Conservation (phyloP, 2,113 vertebrate species). For the Plectropomus leopardus region DNA sequence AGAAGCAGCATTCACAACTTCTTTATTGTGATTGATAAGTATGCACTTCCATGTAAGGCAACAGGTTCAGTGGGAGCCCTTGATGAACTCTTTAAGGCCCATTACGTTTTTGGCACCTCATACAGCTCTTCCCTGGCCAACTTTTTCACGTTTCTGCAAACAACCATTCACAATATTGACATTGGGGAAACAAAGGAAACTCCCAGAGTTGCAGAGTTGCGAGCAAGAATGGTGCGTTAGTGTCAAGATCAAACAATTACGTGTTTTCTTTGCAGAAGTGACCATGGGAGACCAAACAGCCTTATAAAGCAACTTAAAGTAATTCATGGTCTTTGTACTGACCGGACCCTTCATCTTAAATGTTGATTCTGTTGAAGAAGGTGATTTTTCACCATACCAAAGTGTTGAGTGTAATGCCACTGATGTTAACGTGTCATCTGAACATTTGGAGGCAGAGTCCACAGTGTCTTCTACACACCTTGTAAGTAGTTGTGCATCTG, state of each 20-base stretch:
- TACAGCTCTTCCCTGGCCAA: neutral
- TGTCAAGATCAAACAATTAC: neutral
- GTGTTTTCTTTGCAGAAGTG: slow-evolving; percentile 6
- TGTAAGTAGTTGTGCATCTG: slow-evolving; percentile 28
- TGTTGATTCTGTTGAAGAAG: slow-evolving; percentile 17
- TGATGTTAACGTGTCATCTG: neutral
- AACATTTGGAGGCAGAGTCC: neutral
- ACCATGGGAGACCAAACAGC: slow-evolving; percentile 6
- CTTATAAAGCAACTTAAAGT: slow-evolving; percentile 24
- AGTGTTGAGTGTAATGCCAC: slow-evolving; percentile 4
- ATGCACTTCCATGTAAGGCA: slow-evolving; percentile 20
- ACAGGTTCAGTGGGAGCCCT: slow-evolving; percentile 6
- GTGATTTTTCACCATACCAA: neutral
- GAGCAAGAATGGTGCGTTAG: slow-evolving; percentile 12
- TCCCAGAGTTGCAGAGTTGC: slow-evolving; percentile 18
- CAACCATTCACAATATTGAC: slow-evolving; percentile 14
- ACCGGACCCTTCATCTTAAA: slow-evolving; percentile 27
- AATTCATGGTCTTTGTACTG: slow-evolving; percentile 23
- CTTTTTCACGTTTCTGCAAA: slow-evolving; percentile 38
- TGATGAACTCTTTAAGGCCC: neutral
- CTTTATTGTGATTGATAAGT: slow-evolving; percentile 20
- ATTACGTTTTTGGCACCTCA: neutral
- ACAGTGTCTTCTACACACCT: neutral
- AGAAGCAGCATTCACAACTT: slow-evolving; percentile 13
- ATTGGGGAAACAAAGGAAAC: slow-evolving; percentile 30